These are phyloP conservation scores for Euthynnus affinis DNA, from an alignment of 2,797 vertebrate genomes.

Conservation along the genomic window DNA sequence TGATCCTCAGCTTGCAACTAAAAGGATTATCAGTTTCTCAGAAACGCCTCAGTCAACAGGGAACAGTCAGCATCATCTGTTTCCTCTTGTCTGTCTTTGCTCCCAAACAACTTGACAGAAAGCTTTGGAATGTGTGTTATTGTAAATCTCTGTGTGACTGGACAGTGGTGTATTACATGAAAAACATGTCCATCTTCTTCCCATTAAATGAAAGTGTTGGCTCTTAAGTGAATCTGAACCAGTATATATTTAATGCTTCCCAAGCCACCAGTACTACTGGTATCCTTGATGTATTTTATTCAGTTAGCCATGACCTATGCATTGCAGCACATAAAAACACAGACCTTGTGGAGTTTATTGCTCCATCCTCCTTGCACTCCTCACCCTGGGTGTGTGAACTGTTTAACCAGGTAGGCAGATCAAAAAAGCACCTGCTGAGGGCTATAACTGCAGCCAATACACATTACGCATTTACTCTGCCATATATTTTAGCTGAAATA, in stretches of 20 bases:
- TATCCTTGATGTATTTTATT: slow-evolving; percentile 29
- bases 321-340: slow-evolving; percentile 25
- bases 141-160: slow-evolving; percentile 24
- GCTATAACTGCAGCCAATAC: slow-evolving; percentile 1
- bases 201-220: slow-evolving; percentile 1
- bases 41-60: slow-evolving; percentile 72
- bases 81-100: slow-evolving; percentile 54
- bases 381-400: slow-evolving; percentile 28
- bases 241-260: background rate
- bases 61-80: slow-evolving; percentile 64
- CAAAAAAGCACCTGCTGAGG: slow-evolving; percentile 38
- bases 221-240: background rate
- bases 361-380: slow-evolving; percentile 11
- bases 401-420: slow-evolving; percentile 60
- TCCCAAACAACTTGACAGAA: slow-evolving; percentile 50
- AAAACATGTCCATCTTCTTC: background rate
- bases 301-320: slow-evolving; percentile 26
- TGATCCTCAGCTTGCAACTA: slow-evolving; percentile 69
- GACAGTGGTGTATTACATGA: background rate
- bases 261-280: background rate
- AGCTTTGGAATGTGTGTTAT: slow-evolving; percentile 16
- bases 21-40: slow-evolving; percentile 74
- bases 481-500: slow-evolving; percentile 7
- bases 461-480: background rate
- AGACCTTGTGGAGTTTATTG: slow-evolving; percentile 3